A percentile compares a stretch with the other conserved stretches of the same genome.
These are phyloP conservation scores for Epizoanthus rinbou DNA, from an alignment of 92 coral and sea anemone genomes.

Conservation along the genomic window DNA sequence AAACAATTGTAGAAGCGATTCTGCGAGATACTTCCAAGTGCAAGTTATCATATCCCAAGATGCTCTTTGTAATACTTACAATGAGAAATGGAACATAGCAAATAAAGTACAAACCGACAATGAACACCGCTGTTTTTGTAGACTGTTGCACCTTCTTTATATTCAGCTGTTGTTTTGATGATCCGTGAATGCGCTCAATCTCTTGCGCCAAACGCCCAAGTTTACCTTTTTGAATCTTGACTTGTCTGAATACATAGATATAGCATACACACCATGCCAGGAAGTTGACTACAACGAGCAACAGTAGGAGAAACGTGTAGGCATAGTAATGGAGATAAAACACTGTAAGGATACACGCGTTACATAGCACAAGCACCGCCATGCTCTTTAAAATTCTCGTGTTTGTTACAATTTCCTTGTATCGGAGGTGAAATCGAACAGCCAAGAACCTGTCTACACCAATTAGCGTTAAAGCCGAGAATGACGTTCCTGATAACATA, in stretches of 20 bases:
- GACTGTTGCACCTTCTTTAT: conserved; percentile 10
- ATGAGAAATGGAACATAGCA: conserved; percentile 31
- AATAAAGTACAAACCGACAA: conserved; percentile 31
- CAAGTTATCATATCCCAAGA: conserved; percentile 4
- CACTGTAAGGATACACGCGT: conserved; percentile 15
- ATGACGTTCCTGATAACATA: conserved; percentile 34
- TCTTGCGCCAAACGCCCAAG: not conserved
- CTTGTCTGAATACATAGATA: conserved; percentile 10
- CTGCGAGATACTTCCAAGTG: conserved; percentile 12
- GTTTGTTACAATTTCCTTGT: conserved; percentile 21
- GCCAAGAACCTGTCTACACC: conserved; percentile 24
- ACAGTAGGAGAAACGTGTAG: conserved; percentile 6
- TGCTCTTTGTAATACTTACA: conserved; percentile 25
- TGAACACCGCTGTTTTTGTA: conserved; percentile 1
- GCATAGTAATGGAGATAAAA: conserved; percentile 21
- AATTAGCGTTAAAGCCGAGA: conserved; percentile 15
- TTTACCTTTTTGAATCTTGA: not conserved
- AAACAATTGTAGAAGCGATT: conserved; percentile 20
- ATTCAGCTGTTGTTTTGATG: not conserved
- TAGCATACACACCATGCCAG: conserved; percentile 25
- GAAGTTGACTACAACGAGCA: conserved; percentile 22
- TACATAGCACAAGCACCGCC: conserved; percentile 1
- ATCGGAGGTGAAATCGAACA: conserved; percentile 22
- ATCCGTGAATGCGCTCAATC: not conserved
- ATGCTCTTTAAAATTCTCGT: not conserved